Percentiles rank a stretch among this genome's conserved stretches.
Evolutionary conservation across 1,140 invertebrate genomes (phyloP).

Genomic region (Papilio aristodemus): DNA sequence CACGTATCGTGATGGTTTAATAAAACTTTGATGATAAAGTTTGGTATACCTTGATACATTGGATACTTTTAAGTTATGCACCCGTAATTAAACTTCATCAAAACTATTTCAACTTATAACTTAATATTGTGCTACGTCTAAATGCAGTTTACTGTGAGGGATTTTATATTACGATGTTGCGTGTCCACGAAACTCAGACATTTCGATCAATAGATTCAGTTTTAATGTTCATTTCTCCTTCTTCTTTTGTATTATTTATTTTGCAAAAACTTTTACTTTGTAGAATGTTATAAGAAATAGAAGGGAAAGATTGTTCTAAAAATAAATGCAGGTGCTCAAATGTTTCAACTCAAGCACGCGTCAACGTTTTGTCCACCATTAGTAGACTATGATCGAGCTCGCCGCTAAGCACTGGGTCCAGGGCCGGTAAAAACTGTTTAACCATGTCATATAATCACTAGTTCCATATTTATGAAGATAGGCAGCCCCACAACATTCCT

Average conservation of each 20-base stretch:
- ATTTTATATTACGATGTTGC: too few relatives aligned
- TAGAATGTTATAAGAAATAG: too few relatives aligned
- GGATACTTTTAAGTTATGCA: too few relatives aligned
- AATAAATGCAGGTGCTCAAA: constrained; percentile 5
- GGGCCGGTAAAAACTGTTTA: constrained; percentile 49
- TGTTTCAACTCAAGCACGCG: neutral
- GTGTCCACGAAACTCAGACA: too few relatives aligned
- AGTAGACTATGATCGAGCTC: neutral
- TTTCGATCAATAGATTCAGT: too few relatives aligned
- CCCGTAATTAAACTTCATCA: too few relatives aligned
- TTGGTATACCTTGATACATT: too few relatives aligned
- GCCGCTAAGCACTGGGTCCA: constrained; percentile 6
- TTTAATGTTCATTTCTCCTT: neutral
- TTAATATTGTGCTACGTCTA: too few relatives aligned
- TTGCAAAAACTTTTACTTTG: neutral
- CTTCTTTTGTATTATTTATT: neutral
- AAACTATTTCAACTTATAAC: too few relatives aligned
- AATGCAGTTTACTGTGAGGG: too few relatives aligned
- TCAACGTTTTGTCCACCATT: constrained; percentile 30
- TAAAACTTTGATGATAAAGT: too few relatives aligned
- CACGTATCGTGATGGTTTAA: too few relatives aligned
- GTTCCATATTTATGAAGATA: constrained; percentile 68
- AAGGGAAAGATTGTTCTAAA: neutral
- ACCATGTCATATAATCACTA: constrained; percentile 60
- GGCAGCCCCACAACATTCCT: constrained; percentile 62